These are phyloP conservation scores for Heliconius sara DNA, from an alignment of 2,888 invertebrate genomes.

Conservation along the genomic window DNA sequence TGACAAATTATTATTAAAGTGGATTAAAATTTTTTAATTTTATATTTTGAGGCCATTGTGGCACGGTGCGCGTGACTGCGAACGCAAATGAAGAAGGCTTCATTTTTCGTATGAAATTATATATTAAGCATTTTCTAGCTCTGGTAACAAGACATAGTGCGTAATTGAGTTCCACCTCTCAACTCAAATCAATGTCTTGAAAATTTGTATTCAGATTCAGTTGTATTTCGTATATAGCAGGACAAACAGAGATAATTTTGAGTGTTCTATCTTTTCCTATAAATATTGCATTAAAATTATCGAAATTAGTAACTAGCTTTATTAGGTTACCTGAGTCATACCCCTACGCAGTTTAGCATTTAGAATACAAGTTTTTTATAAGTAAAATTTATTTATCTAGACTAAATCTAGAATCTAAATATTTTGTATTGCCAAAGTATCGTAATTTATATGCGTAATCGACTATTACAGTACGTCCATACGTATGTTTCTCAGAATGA, in stretches of 20 bases:
- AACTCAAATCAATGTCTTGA: no score
- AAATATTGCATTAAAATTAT: not conserved
- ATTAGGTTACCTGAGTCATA: not conserved
- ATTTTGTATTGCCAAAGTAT: not conserved
- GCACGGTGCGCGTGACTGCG: no score
- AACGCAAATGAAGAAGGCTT: no score
- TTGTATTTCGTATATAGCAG: no score
- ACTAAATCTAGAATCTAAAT: slow-evolving; percentile 11
- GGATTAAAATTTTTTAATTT: no score
- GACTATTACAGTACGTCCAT: slow-evolving; percentile 10
- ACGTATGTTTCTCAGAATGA: slow-evolving; percentile 4
- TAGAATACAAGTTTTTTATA: not conserved
- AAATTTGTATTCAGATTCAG: no score
- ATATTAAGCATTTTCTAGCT: no score
- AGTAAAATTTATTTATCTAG: not conserved
- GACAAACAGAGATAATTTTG: no score
- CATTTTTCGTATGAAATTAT: no score
- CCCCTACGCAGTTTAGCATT: not conserved
- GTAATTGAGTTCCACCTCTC: no score
- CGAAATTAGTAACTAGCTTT: not conserved
- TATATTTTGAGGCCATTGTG: no score
- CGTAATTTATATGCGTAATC: slow-evolving; percentile 12
- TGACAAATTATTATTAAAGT: not conserved
- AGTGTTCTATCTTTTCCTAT: not conserved
- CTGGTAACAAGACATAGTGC: no score